These are phyloP conservation scores for Indicator indicator DNA, from an alignment of 2,113 vertebrate species.

Conservation along the genomic window DNA sequence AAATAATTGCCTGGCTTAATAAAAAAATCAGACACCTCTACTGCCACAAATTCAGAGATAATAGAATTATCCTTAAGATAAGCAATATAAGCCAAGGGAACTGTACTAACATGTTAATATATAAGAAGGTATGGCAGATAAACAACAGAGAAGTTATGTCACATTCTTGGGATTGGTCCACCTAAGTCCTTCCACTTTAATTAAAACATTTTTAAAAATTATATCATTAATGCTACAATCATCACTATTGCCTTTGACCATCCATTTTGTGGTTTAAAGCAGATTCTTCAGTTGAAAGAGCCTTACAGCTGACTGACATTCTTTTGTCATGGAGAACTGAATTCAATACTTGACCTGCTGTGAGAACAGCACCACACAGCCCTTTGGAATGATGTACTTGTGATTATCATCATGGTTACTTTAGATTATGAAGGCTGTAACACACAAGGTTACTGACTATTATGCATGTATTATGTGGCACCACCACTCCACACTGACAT, in stretches of 20 bases:
- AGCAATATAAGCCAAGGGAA: neutral
- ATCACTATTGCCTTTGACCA: neutral
- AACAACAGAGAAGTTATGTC: neutral
- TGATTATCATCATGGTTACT: neutral
- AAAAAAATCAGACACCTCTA: rapidly evolving
- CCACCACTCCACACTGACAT: rapidly evolving
- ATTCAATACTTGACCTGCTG: neutral
- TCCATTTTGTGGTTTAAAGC: neutral
- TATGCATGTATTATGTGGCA: neutral
- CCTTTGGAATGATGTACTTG: neutral
- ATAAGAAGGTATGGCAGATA: neutral
- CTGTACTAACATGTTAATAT: neutral
- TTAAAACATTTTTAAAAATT: too few species aligned
- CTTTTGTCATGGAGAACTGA: neutral
- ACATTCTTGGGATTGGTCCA: neutral
- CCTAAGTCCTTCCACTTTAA: neutral
- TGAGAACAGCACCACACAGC: neutral
- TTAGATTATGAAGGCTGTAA: neutral
- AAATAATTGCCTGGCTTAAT: neutral
- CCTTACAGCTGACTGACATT: neutral
- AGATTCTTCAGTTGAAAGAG: neutral
- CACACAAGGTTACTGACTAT: neutral
- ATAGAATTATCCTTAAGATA: neutral
- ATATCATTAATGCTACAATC: neutral
- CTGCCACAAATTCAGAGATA: neutral